Evolutionary conservation across 2,113 vertebrate genomes (phyloP).

Genomic region (Delphinus delphis): DNA sequence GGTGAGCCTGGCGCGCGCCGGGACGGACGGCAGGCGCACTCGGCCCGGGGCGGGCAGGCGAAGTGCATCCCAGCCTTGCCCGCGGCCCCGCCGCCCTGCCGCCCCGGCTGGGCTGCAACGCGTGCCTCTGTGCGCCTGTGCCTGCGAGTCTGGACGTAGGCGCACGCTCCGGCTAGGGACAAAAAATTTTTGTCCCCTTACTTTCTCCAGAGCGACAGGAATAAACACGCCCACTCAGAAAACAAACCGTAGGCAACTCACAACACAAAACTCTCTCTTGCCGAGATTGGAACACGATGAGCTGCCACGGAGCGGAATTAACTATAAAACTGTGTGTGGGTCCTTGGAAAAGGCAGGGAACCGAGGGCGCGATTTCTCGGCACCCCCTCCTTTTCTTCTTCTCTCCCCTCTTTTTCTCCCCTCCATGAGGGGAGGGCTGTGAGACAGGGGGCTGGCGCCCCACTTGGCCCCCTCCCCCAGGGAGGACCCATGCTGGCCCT

Average conservation of each 20-base stretch:
- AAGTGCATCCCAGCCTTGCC: not conserved
- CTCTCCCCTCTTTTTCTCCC: not conserved
- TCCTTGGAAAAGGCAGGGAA: not conserved
- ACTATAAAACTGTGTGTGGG: slow-evolving; percentile 4
- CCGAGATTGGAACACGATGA: not conserved
- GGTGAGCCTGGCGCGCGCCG: slow-evolving; percentile 81
- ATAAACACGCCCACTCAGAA: slow-evolving; percentile 60
- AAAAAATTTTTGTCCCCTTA: not conserved
- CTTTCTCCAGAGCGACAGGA: slow-evolving; percentile 10
- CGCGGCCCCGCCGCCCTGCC: not conserved
- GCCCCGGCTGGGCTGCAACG: not conserved
- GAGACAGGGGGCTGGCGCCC: not conserved
- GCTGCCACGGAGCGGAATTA: not conserved
- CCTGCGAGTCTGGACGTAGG: rapidly evolving
- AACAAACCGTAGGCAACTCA: slow-evolving; percentile 47
- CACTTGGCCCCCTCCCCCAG: not conserved
- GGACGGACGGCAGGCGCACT: not conserved
- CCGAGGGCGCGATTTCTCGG: rapidly evolving
- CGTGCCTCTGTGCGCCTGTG: not conserved
- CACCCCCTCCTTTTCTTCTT: not conserved
- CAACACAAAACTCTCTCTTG: slow-evolving; percentile 22
- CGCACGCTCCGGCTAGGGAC: rapidly evolving
- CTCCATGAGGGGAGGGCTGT: not conserved
- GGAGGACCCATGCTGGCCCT: not conserved
- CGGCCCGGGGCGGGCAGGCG: rapidly evolving